These are phyloP conservation scores for Patella vulgata DNA, from an alignment of 1,140 invertebrate genomes.

Conservation along the genomic window DNA sequence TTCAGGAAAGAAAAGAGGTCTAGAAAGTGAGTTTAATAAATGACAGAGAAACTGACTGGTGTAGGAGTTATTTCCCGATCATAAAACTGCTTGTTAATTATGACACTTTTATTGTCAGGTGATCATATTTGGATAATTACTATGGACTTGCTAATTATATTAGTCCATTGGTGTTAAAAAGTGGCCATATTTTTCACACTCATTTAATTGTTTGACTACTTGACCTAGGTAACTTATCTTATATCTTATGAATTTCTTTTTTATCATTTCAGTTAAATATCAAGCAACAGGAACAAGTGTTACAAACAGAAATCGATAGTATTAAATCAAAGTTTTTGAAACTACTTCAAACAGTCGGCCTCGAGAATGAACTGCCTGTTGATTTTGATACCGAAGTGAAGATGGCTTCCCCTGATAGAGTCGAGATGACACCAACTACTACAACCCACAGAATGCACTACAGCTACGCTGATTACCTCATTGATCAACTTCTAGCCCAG, in stretches of 20 bases:
- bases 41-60: too few species aligned
- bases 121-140: too few species aligned
- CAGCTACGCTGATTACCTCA: conserved; percentile 25
- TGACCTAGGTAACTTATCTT: too few species aligned
- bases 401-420: conserved; percentile 15
- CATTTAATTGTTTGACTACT: conserved; percentile 2
- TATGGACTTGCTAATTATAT: too few species aligned
- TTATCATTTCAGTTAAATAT: conserved; percentile 43
- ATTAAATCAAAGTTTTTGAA: conserved; percentile 47
- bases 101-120: too few species aligned
- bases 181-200: background rate
- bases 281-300: conserved; percentile 42
- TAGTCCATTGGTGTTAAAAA: too few species aligned
- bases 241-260: conserved; percentile 13
- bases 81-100: too few species aligned
- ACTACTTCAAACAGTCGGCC: conserved; percentile 42
- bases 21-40: too few species aligned
- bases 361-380: conserved; percentile 35
- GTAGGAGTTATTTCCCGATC: too few species aligned
- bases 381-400: conserved; percentile 14
- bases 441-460: conserved; percentile 8
- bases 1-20: too few species aligned
- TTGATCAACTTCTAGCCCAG: conserved; percentile 30
- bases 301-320: conserved; percentile 47
- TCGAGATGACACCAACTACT: conserved; percentile 17